Evolutionary conservation across 2,113 vertebrate species (phyloP), one percentile per base, ranked within the genome.

Genomic region (Salvelinus alpinus): DNA sequence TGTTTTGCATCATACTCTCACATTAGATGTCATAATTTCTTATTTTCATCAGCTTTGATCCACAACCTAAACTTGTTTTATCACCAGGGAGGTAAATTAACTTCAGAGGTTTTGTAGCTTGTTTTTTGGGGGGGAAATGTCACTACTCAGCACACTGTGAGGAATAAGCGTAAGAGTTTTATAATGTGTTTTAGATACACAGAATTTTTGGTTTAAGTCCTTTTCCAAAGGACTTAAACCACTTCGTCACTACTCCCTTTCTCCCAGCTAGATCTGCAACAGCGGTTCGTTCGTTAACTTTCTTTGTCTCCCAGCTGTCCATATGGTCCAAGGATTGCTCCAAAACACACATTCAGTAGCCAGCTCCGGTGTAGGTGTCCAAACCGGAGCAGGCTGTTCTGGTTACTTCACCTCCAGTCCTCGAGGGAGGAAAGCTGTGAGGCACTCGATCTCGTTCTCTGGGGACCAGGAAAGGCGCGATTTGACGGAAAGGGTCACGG

Each of bases 401-500:
- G 67, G 51, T 22, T 16, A 34, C 14, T 57, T 29, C 29, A 73
- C 18, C 25, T 67, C 71, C 51, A 65, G 51, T 60, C 29, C 71
- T 62, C 27, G 25, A 51, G 67, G 71, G 48, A 78, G 64, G 51
- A 64, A 78, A 81, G 67, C 48, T 76, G 76, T 47, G 76, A 78
- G 67, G n/a, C 31, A 82, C 72, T 78, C 70, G 48, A 75, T 82
- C 65, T 48, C 20, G 25, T 47, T 34, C 74, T 25, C 62, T 7
- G 60, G 60, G 67, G 66, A 75, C 66, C 68, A 27, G 73, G 65
- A 59, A 69, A 64, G 5, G 70, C 73, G 38, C 4, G 51, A 69
- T 70, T 70, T 34, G 29, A 68, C 51, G 22, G 70, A 72, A 71
- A 38, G 76, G 79, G 79, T 84, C 79, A 84, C 24, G 18, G 29